Base-by-base conservation (phyloP, 2,888 invertebrate species). In the Notodonta dromedarius region DNA sequence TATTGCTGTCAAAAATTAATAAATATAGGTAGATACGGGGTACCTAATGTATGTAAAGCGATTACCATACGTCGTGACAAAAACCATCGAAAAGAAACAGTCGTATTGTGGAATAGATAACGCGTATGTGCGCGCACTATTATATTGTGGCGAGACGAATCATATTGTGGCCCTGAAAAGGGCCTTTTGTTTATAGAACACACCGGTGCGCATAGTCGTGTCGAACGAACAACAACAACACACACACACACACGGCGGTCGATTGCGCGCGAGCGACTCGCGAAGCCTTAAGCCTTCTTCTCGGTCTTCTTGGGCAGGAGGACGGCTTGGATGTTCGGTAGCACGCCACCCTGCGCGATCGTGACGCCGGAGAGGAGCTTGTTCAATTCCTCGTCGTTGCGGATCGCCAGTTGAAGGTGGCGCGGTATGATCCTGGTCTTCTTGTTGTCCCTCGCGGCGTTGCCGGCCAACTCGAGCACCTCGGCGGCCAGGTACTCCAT, bases 341-440 rank as follows among this genome's bases (percentile, higher is more conserved):
- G 85, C 0, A 97, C 97, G 80, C 97, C 97, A 70, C 97, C 97
- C 88, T 97, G 96, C 48, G 97, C 96, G 78, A 97, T 97, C 48
- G 97, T 97, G 9, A 97, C 97, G 44, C 96, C 96, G 1, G 95
- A 95, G 24, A 97, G 86, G 2, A 97, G 88, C 83, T 96, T 96
- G 88, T 96, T 97, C 82, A 97, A 89, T 82, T 97, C 97, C 78
- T 97, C 96, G 84, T 97, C 97, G 83, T 96, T 97, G 54, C 96
- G 93, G 71, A 97, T 96, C 57, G 96, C 96, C 74, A 97, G 80
- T 81, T 97, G 96, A 13, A 97, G 88, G 86, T 97, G 97, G 64
- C 96, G 94, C 0, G 97, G 96, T 69, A 96, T 96, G 79, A 97
- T 97, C 81, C 95, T 92, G 11, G 95, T 94, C 83, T 96, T 96